Percentiles rank a stretch among this genome's conserved stretches.
Conservation (phyloP, 1,140 invertebrate species). For the Euwallacea fornicatus region DNA sequence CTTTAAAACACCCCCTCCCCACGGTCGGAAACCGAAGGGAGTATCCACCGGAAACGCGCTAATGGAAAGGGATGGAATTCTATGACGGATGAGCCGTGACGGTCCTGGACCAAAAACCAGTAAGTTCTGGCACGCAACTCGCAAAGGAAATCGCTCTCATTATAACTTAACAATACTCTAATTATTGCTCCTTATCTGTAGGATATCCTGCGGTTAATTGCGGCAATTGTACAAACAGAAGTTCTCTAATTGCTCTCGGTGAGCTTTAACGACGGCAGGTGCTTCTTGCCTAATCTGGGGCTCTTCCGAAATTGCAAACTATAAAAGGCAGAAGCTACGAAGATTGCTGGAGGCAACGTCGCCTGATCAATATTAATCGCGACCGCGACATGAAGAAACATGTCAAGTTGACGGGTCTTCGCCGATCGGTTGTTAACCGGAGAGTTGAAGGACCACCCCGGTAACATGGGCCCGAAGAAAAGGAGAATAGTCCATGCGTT, state of each 20-base stretch:
- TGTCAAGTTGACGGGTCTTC: constrained; percentile 24
- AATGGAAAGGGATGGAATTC: constrained; percentile 23
- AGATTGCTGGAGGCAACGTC: neutral
- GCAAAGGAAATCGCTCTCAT: neutral
- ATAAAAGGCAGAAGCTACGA: neutral
- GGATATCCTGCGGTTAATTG: constrained; percentile 29
- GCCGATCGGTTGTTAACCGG: constrained; percentile 17
- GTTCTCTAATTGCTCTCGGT: constrained; percentile 6
- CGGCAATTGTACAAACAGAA: constrained; percentile 27
- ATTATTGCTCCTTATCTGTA: constrained; percentile 26
- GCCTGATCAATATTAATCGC: neutral
- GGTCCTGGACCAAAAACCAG: neutral
- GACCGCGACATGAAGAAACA: constrained; percentile 19
- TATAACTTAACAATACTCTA: constrained; percentile 22
- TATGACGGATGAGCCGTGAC: constrained; percentile 21
- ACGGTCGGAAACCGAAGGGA: constrained; percentile 13
- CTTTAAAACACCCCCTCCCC: constrained; percentile 20
- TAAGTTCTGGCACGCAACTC: neutral
- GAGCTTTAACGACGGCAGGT: constrained; percentile 10
- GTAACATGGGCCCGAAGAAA: neutral
- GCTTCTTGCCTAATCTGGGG: constrained; percentile 11
- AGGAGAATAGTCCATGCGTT: too few relatives aligned
- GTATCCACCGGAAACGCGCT: constrained; percentile 16
- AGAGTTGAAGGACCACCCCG: constrained; percentile 25
- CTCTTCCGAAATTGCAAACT: neutral